Evolutionary conservation across 2,797 vertebrate genomes (phyloP).

Genomic region (Neoniphon sammara): DNA sequence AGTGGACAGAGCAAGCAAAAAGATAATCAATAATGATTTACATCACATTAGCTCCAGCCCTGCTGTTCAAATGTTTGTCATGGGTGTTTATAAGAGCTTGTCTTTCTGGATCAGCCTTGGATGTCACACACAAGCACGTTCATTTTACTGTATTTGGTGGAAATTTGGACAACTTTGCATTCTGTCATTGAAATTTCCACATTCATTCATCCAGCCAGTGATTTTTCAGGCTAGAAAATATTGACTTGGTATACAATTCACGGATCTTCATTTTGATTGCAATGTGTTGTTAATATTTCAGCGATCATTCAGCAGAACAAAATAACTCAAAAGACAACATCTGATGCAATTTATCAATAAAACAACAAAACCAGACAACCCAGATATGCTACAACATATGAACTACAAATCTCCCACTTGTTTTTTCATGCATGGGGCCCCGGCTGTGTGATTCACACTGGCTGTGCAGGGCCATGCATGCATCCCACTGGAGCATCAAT

Average conservation of each 20-base stretch:
- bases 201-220: not conserved
- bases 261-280: conserved; percentile 22
- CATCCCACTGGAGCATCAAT: conserved; percentile 67
- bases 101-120: too few species aligned
- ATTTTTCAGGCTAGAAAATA: not conserved
- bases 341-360: conserved; percentile 60
- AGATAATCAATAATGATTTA: too few species aligned
- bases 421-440: conserved; percentile 48
- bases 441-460: conserved; percentile 56
- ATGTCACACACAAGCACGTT: too few species aligned
- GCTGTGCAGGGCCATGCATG: conserved; percentile 24
- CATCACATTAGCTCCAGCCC: too few species aligned
- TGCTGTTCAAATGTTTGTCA: too few species aligned
- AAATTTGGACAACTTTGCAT: not conserved
- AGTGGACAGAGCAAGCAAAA: too few species aligned
- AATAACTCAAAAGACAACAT: conserved; percentile 16
- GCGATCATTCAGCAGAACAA: conserved; percentile 31
- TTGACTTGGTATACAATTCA: not conserved
- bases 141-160: not conserved
- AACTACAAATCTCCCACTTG: conserved; percentile 49
- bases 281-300: conserved; percentile 24
- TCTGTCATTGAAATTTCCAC: not conserved
- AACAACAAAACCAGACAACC: conserved; percentile 49
- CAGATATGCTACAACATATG: conserved; percentile 58
- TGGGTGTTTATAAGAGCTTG: too few species aligned